phyloP scores from a whole-genome alignment of 2,888 invertebrate genomes.

The Protonemura montana region DNA sequence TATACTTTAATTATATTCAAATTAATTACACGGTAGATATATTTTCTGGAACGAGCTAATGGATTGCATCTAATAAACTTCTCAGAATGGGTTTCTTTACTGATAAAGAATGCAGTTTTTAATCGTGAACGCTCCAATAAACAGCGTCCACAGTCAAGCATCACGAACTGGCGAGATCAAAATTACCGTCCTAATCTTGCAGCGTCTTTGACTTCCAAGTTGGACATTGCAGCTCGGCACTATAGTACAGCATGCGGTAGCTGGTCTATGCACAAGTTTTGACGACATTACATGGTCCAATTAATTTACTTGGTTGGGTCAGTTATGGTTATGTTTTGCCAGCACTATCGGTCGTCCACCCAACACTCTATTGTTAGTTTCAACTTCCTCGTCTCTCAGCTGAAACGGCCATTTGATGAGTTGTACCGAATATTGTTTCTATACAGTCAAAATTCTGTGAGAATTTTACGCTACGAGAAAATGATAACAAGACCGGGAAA shows the following conservation, averaged over 20 bases:
- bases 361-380: not conserved
- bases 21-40: not conserved
- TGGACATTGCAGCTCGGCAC: too few species aligned
- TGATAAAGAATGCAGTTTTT: not conserved
- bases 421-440: too few species aligned
- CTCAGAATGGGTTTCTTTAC: not conserved
- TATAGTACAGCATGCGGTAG: too few species aligned
- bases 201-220: not conserved
- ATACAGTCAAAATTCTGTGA: too few species aligned
- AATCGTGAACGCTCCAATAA: not conserved
- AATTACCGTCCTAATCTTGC: not conserved
- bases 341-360: not conserved
- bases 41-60: not conserved
- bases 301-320: not conserved
- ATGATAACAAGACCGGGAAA: too few species aligned
- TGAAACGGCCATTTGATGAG: not conserved
- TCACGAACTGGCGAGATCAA: not conserved
- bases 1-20: not conserved
- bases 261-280: not conserved
- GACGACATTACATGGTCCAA: not conserved
- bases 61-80: not conserved
- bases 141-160: not conserved
- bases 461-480: too few species aligned
- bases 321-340: not conserved
- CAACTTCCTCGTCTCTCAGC: not conserved